Base-by-base conservation (phyloP, 2,113 vertebrate genomes). In the Fregata magnificens region DNA sequence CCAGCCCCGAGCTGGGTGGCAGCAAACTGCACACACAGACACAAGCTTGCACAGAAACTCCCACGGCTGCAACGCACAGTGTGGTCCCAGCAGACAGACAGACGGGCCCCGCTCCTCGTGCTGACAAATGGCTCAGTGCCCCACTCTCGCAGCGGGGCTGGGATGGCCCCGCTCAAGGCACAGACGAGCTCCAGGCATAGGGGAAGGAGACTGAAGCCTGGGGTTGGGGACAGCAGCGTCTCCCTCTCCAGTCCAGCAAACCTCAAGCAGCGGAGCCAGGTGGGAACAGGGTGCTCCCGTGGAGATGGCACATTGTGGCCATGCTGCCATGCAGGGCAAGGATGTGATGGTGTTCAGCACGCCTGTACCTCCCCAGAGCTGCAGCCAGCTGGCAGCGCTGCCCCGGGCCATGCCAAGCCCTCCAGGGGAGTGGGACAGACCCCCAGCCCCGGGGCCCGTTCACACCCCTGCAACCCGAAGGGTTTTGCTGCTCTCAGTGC, bases 141-240 rank as follows among this genome's bases (percentile, higher is more conserved):
- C 36, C 36, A 34, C 21, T 7, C 42, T 32, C 1, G 1, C 0
- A 5, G 38, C 13, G 10, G 65, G n/a, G 55, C 44, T 63, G 28
- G n/a, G 40, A 7, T 0, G 11, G 78, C 29, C 36, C 62, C 4
- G 1, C 52, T 73, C 19, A 16, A 52, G 45, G 34, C 3, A 3
- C 25, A 38, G 36, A 26, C 0, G 4, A 44, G 6, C 20, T 14
- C 79, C 1, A 3, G 62, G 58, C 2, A 6, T 0, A 25, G 31
- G 25, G 71, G 71, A 71, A 55, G 72, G 69, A 17, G 79, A 7
- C 52, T 1, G 4, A 62, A 18, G 45, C 32, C 55, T 5, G 12
- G 5, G 18, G 0, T 0, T 40, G 86, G 92, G 72, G 84, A 88
- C 89, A 47, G 66, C 71, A 56, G 74, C 0, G 25, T 90, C 82